phyloP scores from a whole-genome alignment of 2,797 vertebrate species.

The Neostethus bicornis region DNA sequence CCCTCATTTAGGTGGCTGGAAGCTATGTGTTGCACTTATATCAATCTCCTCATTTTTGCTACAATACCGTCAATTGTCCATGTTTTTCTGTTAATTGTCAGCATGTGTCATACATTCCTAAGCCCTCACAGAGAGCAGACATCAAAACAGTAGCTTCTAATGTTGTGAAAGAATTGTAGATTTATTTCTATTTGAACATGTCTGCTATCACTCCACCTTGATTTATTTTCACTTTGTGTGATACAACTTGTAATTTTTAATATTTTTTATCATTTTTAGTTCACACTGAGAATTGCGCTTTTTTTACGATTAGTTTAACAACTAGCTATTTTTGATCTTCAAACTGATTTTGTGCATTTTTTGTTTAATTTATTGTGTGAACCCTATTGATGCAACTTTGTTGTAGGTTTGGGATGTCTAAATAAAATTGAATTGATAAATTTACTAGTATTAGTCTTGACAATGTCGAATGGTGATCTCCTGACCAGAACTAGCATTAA shows the following conservation, averaged over 20 bases:
- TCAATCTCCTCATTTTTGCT: conserved; percentile 34
- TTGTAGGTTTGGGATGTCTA: too few species aligned
- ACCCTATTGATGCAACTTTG: too few species aligned
- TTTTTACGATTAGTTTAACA: too few species aligned
- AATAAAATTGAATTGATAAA: too few species aligned
- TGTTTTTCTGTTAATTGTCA: conserved; percentile 44
- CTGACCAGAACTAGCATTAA: background rate
- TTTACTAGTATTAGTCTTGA: background rate
- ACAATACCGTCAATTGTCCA: conserved; percentile 24
- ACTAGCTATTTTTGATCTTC: too few species aligned
- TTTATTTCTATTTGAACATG: too few species aligned
- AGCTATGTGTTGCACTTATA: conserved; percentile 49
- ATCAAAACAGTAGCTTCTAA: conserved; percentile 1
- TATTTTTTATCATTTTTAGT: too few species aligned
- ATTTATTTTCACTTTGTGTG: background rate
- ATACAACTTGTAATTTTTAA: background rate
- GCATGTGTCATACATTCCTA: conserved; percentile 6
- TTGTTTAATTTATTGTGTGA: too few species aligned
- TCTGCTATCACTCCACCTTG: conserved; percentile 1
- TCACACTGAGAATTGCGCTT: too few species aligned
- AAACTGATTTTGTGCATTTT: too few species aligned
- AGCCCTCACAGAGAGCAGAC: background rate
- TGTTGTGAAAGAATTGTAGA: too few species aligned
- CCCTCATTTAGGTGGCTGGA: conserved; percentile 60
- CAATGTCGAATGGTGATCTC: background rate